Conservation (phyloP, 35 echinoderm and acorn worm genomes). For the Heliocidaris tuberculata region DNA sequence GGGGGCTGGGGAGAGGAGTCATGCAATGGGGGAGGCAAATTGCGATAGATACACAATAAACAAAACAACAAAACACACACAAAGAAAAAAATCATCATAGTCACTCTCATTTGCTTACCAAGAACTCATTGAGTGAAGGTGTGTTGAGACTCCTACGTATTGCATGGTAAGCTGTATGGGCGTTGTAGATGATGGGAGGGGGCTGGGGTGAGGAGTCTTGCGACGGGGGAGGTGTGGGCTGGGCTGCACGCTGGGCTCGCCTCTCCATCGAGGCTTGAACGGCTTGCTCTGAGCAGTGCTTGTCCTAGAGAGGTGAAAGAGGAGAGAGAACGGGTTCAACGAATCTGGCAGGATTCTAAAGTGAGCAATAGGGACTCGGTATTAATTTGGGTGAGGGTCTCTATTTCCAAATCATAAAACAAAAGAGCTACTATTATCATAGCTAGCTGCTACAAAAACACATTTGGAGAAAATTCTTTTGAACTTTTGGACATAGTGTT, state of each 20-base stretch:
- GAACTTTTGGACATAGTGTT: too few relatives aligned
- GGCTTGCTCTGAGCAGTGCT: conserved; percentile 86
- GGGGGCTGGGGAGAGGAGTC: too few relatives aligned
- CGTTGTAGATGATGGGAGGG: conserved; percentile 93
- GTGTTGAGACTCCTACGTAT: conserved; percentile 87
- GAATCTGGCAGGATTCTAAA: background rate
- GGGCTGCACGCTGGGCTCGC: conserved; percentile 49
- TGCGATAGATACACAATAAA: too few relatives aligned
- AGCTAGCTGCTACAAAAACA: too few relatives aligned
- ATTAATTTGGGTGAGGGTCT: background rate
- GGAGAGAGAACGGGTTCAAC: background rate
- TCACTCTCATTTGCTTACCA: too few relatives aligned
- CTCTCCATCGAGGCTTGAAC: conserved; percentile 76
- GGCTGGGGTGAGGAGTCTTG: conserved; percentile 27
- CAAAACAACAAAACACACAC: too few relatives aligned
- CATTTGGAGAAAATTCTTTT: too few relatives aligned
- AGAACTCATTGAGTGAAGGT: conserved; percentile 86
- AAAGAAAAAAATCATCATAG: too few relatives aligned
- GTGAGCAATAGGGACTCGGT: background rate
- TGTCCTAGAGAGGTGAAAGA: conserved; percentile 65
- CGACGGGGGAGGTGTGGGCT: background rate
- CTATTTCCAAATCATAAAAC: too few relatives aligned
- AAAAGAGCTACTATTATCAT: too few relatives aligned
- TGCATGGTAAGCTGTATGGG: conserved; percentile 98
- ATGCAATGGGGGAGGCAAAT: too few relatives aligned